phyloP scores from a whole-genome alignment of 2,888 invertebrate species.

The Lypha dubia region DNA sequence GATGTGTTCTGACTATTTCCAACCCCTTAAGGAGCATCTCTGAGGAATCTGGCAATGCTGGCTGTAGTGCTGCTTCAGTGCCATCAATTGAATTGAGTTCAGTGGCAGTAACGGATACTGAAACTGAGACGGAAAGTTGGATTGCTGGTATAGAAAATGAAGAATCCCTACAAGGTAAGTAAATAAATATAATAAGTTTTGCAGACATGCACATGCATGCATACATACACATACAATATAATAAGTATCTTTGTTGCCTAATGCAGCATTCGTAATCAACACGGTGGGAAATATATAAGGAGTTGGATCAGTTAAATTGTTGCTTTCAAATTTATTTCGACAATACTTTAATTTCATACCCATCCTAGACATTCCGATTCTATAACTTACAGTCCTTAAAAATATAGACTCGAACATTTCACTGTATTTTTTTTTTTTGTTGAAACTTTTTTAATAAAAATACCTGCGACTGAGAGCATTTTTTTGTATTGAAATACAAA shows the following conservation, averaged over 20 bases:
- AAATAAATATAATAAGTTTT: constrained; percentile 25
- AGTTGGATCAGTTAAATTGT: not conserved
- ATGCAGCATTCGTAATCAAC: not conserved
- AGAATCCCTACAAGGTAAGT: constrained; percentile 73
- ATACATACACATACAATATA: not conserved
- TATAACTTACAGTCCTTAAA: not conserved
- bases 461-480: constrained; percentile 33
- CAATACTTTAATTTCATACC: too few species aligned
- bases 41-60: constrained; percentile 76
- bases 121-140: constrained; percentile 73
- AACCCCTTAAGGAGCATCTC: constrained; percentile 78
- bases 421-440: not conserved
- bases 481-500: constrained; percentile 44
- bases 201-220: not conserved
- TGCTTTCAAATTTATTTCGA: not conserved
- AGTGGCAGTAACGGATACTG: constrained; percentile 70
- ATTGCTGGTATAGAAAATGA: constrained; percentile 74
- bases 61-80: constrained; percentile 70
- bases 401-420: not conserved
- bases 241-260: constrained; percentile 1
- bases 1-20: not conserved
- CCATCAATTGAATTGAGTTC: constrained; percentile 77
- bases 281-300: not conserved
- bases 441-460: not conserved
- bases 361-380: not conserved